These are phyloP conservation scores for Chondrilla cf. caribensis DNA, from an alignment of 37 sponge, comb jelly and placozoan genomes.

Conservation along the genomic window DNA sequence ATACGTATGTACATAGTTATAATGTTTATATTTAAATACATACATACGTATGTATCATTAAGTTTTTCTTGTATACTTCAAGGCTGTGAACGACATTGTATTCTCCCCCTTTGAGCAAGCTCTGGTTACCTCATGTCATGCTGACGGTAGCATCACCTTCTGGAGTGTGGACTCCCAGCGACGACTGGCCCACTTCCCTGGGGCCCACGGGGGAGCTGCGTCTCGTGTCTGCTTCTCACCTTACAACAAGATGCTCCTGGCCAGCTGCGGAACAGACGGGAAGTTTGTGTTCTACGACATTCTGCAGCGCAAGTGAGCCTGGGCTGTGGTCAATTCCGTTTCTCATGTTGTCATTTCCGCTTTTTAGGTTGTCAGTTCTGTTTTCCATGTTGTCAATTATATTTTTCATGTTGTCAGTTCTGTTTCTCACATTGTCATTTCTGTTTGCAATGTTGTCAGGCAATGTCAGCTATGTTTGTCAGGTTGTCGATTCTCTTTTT, in stretches of 20 bases:
- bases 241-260: slow-evolving; percentile 66
- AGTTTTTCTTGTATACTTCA: not conserved
- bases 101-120: slow-evolving; percentile 61
- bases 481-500: not conserved
- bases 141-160: slow-evolving; percentile 53
- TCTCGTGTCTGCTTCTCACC: slow-evolving; percentile 73
- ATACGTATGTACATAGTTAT: not conserved
- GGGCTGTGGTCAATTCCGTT: not conserved
- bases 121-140: slow-evolving; percentile 42
- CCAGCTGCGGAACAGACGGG: slow-evolving; percentile 61
- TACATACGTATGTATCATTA: not conserved
- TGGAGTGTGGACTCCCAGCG: slow-evolving; percentile 82
- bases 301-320: slow-evolving; percentile 62
- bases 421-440: not conserved
- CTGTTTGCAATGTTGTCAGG: not conserved
- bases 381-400: not conserved
- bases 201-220: slow-evolving; percentile 46
- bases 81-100: slow-evolving; percentile 43
- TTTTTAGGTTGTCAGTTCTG: not conserved
- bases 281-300: slow-evolving; percentile 61
- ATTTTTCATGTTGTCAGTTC: not conserved
- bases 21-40: not conserved
- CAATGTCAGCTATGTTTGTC: not conserved
- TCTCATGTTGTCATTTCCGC: not conserved
- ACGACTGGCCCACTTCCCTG: slow-evolving; percentile 43